Evolutionary conservation across 2,888 invertebrate genomes (phyloP).

Genomic region (Iselma pallidipennis): DNA sequence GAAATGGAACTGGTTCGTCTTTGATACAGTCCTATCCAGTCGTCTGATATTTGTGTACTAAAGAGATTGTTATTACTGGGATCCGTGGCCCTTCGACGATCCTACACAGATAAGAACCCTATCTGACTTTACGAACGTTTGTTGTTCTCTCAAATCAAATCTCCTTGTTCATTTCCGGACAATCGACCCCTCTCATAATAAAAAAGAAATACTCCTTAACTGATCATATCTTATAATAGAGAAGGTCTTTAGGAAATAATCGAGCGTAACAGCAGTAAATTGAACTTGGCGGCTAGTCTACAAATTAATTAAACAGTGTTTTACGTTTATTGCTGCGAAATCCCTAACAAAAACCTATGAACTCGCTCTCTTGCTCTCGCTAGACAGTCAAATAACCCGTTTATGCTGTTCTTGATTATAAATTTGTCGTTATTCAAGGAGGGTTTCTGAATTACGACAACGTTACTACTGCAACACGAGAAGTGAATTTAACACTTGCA

Average conservation of each 20-base stretch:
- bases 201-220: background rate
- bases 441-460: conserved; percentile 33
- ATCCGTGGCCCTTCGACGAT: conserved; percentile 36
- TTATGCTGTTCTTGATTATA: conserved; percentile 39
- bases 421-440: conserved; percentile 36
- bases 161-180: conserved; percentile 25
- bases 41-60: conserved; percentile 50
- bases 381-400: conserved; percentile 33
- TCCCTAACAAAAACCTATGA: conserved; percentile 30
- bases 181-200: background rate
- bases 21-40: conserved; percentile 44
- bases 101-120: conserved; percentile 46
- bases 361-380: conserved; percentile 36
- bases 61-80: conserved; percentile 47
- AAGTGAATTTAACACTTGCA: conserved; percentile 35
- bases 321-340: conserved; percentile 16
- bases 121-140: conserved; percentile 46
- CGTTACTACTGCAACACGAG: conserved; percentile 24
- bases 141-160: conserved; percentile 32
- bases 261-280: background rate
- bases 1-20: conserved; percentile 41
- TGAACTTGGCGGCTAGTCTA: background rate
- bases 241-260: background rate
- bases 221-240: background rate
- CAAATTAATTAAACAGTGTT: conserved; percentile 23